These are phyloP conservation scores for Acanthornis magna DNA, from an alignment of 2,797 vertebrate species.

Conservation along the genomic window DNA sequence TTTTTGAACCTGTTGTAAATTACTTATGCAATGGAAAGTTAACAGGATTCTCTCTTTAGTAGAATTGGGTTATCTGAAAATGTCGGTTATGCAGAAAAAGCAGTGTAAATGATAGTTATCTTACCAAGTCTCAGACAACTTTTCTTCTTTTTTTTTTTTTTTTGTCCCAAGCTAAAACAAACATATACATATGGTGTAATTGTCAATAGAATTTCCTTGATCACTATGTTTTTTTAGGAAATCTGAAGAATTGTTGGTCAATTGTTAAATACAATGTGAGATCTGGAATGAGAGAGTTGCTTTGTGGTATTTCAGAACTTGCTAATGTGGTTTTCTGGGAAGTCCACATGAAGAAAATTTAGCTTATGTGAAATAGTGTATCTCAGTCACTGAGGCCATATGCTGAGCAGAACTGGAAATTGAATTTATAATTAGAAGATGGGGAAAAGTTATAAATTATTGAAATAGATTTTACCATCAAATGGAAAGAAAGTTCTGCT, in stretches of 20 bases:
- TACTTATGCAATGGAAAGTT: background rate
- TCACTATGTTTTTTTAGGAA: fast-evolving
- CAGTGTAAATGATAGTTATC: background rate
- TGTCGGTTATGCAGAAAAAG: background rate
- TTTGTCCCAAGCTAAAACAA: background rate
- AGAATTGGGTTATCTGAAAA: background rate
- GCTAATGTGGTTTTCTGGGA: background rate
- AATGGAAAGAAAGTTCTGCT: background rate
- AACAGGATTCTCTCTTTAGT: background rate
- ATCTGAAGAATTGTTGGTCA: background rate
- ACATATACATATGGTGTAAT: background rate
- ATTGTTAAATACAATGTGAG: background rate
- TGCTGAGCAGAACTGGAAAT: background rate
- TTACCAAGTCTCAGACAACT: background rate
- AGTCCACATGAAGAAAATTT: background rate
- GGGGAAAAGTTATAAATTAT: background rate
- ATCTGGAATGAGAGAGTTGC: background rate
- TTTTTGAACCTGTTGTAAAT: background rate
- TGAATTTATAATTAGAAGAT: background rate
- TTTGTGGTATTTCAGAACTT: background rate
- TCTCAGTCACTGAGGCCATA: background rate
- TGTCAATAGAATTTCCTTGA: background rate
- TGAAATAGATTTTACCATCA: background rate
- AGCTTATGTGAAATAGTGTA: background rate
- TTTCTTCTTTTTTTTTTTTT: background rate